Base-by-base conservation (phyloP, 2,888 invertebrate species). In the Apoda limacodes region DNA sequence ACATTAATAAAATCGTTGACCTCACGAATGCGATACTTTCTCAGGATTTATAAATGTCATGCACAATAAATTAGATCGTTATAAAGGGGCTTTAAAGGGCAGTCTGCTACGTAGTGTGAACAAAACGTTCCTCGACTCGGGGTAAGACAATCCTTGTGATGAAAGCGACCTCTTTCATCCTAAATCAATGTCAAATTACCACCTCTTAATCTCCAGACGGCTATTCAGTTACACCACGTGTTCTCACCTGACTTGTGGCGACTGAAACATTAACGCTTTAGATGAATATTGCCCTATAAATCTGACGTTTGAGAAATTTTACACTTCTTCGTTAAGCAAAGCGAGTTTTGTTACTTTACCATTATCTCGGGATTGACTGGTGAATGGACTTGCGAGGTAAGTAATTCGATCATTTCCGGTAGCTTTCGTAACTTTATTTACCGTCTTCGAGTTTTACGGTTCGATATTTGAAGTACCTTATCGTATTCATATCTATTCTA, bases 111-210 rank as follows among this genome's bases (percentile, higher is more conserved):
- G 44, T 30, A 21, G 27, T 25, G 4, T 11, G 13, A 32, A 32
- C 28, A 32, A 32, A 32, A 30, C 32, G 27, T 20, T 29, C 30
- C 25, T 27, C 13, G 20, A 41, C 45, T 50, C 46, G 48, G 48
- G 49, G 72, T 70, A 74, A 75, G 69, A 71, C 71, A 68, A 72
- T 67, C 65, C 59, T 43, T 38, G 44, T 60, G 60, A 67, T 71
- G 69, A 74, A 65, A 71, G 67, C 57, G 44, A 44, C 40, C 50
- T 50, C 48, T 53, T 56, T 65, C 63, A 64, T 60, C 62, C 62
- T 78, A 76, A 74, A 76, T 78, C 78, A 78, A 76, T 52, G 78
- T 78, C 78, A 76, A 75, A 80, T 76, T 76, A 76, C 72, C 74
- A 75, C 70, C 67, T 74, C 70, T 67, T 76, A 76, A 78, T 74